Evolutionary conservation across 2,797 vertebrate species (phyloP).

Genomic region (Manis javanica): DNA sequence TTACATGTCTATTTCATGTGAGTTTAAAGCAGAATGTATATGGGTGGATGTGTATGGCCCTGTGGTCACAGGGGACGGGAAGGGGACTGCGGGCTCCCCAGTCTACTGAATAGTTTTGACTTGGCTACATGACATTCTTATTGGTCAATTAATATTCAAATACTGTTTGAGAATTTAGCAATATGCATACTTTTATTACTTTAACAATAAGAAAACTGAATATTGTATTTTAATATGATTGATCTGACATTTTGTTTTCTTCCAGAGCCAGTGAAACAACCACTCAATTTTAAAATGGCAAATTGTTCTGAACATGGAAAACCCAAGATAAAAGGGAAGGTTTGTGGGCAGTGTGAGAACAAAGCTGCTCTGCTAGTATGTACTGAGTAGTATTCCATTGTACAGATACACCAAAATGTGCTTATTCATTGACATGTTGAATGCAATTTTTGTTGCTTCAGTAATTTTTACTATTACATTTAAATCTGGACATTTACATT

Average conservation of each 20-base stretch:
- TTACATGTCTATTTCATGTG: not conserved
- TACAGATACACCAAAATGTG: not conserved
- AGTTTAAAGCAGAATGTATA: not conserved
- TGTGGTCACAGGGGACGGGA: accelerated
- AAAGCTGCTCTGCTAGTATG: conserved; percentile 89
- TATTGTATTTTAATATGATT: not conserved
- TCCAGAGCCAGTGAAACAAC: conserved; percentile 78
- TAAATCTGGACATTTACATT: not conserved
- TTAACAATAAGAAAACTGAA: not conserved
- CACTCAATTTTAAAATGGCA: conserved; percentile 66
- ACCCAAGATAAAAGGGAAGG: conserved; percentile 83
- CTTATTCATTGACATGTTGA: not conserved
- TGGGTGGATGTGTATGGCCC: not conserved
- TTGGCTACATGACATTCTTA: not conserved
- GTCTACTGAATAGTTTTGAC: not conserved
- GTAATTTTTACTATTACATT: not conserved
- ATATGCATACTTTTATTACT: not conserved
- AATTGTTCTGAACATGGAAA: conserved; percentile 77
- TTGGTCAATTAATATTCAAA: not conserved
- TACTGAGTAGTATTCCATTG: not conserved
- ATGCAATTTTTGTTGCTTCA: not conserved
- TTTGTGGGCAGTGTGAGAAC: conserved; percentile 89
- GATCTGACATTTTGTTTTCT: conserved; percentile 26
- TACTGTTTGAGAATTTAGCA: not conserved
- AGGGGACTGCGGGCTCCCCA: not conserved